A percentile compares a stretch with the other conserved stretches of the same genome.
phyloP scores from a whole-genome alignment of 2,888 invertebrate species.

The Macrosoma leucophasiata region DNA sequence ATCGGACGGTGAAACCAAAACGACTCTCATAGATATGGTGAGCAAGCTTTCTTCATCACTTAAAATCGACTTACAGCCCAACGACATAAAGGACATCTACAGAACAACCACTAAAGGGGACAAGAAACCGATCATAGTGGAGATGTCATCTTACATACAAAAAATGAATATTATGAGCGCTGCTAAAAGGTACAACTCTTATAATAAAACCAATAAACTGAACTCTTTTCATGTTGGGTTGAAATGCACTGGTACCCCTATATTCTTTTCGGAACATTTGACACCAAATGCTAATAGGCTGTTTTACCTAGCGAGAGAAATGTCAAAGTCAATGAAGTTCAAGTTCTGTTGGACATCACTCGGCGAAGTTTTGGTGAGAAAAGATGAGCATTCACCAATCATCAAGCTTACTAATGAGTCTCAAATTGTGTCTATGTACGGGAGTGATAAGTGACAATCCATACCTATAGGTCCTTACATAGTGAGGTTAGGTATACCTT shows the following conservation, averaged over 20 bases:
- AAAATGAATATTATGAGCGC: background rate
- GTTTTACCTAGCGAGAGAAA: slow-evolving; percentile 9
- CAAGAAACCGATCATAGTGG: slow-evolving; percentile 2
- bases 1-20: background rate
- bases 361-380: slow-evolving; percentile 7
- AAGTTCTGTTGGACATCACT: slow-evolving; percentile 9
- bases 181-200: slow-evolving; percentile 1
- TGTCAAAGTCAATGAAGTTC: slow-evolving; percentile 5
- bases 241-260: slow-evolving; percentile 1
- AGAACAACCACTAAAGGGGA: slow-evolving; percentile 1
- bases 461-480: too few species aligned
- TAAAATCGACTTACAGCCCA: slow-evolving; percentile 1
- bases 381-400: slow-evolving; percentile 14
- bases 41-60: slow-evolving; percentile 1
- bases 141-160: slow-evolving; percentile 2
- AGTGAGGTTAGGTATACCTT: too few species aligned
- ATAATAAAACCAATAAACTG: background rate
- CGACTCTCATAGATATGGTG: background rate
- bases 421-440: slow-evolving; percentile 19
- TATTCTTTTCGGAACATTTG: slow-evolving; percentile 6
- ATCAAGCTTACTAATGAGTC: slow-evolving; percentile 24
- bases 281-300: slow-evolving; percentile 12
- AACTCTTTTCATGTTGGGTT: slow-evolving; percentile 2
- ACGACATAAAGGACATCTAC: slow-evolving; percentile 6
- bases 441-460: slow-evolving; percentile 20